These are phyloP conservation scores for Myrmecophaga tridactyla DNA, from an alignment of 2,113 vertebrate genomes.

Conservation along the genomic window DNA sequence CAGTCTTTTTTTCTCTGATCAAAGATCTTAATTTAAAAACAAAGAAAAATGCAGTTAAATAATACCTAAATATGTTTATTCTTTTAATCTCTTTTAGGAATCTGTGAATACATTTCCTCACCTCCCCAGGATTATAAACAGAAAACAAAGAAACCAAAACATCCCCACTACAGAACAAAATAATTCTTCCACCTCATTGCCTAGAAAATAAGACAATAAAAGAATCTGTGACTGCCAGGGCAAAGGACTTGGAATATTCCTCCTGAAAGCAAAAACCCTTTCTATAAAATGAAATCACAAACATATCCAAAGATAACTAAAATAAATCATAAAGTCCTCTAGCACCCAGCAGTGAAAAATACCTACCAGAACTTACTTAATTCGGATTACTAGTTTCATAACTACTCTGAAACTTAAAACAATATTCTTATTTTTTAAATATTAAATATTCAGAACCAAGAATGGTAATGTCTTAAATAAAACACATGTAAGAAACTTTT, in stretches of 20 bases:
- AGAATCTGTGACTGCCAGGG: not conserved
- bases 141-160: not conserved
- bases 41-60: constrained; percentile 24
- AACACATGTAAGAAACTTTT: not conserved
- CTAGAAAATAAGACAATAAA: constrained; percentile 24
- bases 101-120: not conserved
- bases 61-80: constrained; percentile 11
- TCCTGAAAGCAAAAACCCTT: constrained; percentile 14
- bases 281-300: constrained; percentile 35
- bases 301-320: not conserved
- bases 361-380: not conserved
- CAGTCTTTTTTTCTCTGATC: not conserved
- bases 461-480: not conserved
- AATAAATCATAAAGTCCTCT: constrained; percentile 19
- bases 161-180: not conserved
- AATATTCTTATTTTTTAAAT: constrained; percentile 3
- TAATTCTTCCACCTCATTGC: not conserved
- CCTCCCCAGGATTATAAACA: not conserved
- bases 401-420: not conserved
- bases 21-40: not conserved
- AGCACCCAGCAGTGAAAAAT: not conserved
- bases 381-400: not conserved
- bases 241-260: not conserved
- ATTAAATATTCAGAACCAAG: not conserved
- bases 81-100: constrained; percentile 9